Evolutionary conservation across 2,797 vertebrate genomes (phyloP).

Genomic region (Lates japonicus): DNA sequence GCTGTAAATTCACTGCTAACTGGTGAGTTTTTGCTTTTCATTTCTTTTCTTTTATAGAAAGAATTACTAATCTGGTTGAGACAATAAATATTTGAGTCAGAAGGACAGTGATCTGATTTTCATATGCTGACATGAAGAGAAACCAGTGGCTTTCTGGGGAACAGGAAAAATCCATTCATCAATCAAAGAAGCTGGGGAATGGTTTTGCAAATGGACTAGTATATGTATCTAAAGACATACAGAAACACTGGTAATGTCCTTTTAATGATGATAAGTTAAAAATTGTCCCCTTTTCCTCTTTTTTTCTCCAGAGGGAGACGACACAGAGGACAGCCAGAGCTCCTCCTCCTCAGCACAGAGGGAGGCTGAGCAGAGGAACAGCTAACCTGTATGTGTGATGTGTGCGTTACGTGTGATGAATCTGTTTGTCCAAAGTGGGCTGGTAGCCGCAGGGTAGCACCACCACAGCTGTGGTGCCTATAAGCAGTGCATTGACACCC

Average conservation of each 20-base stretch:
- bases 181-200: neutral
- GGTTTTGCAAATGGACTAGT: neutral
- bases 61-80: neutral
- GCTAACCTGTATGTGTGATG: conserved; percentile 56
- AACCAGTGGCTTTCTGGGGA: neutral
- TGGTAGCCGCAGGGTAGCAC: conserved; percentile 51
- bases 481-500: conserved; percentile 45
- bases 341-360: conserved; percentile 73
- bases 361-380: conserved; percentile 80
- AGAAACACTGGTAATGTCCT: neutral
- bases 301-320: conserved; percentile 72
- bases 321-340: conserved; percentile 77
- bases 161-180: neutral
- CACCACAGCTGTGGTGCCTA: conserved; percentile 36
- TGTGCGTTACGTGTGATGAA: neutral
- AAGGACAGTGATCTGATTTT: neutral
- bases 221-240: no score
- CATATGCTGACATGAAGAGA: no score
- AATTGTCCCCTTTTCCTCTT: neutral
- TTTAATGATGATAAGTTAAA: neutral
- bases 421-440: conserved; percentile 19
- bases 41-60: neutral
- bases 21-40: no score
- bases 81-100: neutral
- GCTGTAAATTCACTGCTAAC: neutral